These are phyloP conservation scores for Salpingus planirostris DNA, from an alignment of 2,888 invertebrate species.

Conservation along the genomic window DNA sequence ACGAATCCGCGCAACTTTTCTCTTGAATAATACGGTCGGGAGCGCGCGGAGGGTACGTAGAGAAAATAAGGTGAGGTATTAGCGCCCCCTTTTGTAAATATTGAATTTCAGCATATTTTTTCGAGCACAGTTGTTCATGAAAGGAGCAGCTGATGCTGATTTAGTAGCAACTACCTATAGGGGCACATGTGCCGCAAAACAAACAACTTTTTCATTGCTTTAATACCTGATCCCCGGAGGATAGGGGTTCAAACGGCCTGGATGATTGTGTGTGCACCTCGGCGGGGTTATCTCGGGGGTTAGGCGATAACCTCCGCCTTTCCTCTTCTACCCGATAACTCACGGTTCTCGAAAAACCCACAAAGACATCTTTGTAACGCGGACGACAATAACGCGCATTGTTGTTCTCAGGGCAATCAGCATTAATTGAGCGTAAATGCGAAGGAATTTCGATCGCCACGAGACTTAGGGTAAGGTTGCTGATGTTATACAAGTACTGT, in stretches of 20 bases:
- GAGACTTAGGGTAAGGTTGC: too few species aligned
- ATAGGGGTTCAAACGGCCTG: constrained; percentile 8
- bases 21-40: too few species aligned
- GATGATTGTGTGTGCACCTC: constrained; percentile 6
- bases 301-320: neutral
- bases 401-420: too few species aligned
- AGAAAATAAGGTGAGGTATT: neutral
- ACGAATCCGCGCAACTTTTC: too few species aligned
- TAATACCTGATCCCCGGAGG: constrained; percentile 27
- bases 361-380: too few species aligned
- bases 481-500: too few species aligned
- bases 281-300: neutral
- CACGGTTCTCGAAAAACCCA: too few species aligned
- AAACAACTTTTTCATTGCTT: constrained; percentile 31
- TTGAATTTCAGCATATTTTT: constrained; percentile 22
- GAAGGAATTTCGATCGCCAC: too few species aligned
- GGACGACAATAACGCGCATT: too few species aligned
- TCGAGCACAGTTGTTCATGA: constrained; percentile 25
- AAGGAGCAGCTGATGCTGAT: constrained; percentile 29
- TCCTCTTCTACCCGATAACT: too few species aligned
- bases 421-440: too few species aligned
- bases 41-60: too few species aligned
- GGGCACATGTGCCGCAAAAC: constrained; percentile 29
- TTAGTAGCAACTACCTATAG: constrained; percentile 23
- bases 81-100: constrained; percentile 19